These are phyloP conservation scores for Abscondita cerata DNA, from an alignment of 2,888 invertebrate genomes.

Conservation along the genomic window DNA sequence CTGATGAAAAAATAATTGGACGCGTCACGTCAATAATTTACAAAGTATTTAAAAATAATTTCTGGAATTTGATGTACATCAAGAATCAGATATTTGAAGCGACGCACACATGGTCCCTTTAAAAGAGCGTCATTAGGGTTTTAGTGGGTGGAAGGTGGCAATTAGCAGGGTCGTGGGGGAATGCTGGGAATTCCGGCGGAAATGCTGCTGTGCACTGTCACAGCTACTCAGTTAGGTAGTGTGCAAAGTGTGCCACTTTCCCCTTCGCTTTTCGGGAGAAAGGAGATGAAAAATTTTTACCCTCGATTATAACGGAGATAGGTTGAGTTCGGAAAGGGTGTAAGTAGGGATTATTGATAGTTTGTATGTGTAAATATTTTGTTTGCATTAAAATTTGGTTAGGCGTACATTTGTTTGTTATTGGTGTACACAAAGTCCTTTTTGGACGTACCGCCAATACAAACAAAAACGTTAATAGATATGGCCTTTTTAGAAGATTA, in stretches of 20 bases:
- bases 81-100: slow-evolving; percentile 46
- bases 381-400: slow-evolving; percentile 17
- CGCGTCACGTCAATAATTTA: slow-evolving; percentile 42
- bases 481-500: slow-evolving; percentile 7
- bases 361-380: slow-evolving; percentile 36
- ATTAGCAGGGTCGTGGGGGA: slow-evolving; percentile 56
- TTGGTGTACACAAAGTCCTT: not conserved
- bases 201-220: slow-evolving; percentile 55
- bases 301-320: slow-evolving; percentile 15
- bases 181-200: slow-evolving; percentile 57
- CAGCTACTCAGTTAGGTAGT: slow-evolving; percentile 60
- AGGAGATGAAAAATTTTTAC: slow-evolving; percentile 20
- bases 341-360: slow-evolving; percentile 32
- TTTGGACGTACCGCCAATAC: slow-evolving; percentile 1
- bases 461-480: slow-evolving; percentile 6
- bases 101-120: slow-evolving; percentile 39
- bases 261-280: slow-evolving; percentile 59
- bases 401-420: slow-evolving; percentile 24
- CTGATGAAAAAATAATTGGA: slow-evolving; percentile 43
- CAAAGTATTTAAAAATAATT: too few species aligned
- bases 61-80: slow-evolving; percentile 41
- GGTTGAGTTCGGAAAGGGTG: slow-evolving; percentile 12
- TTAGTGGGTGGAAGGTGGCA: slow-evolving; percentile 58
- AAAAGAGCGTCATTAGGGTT: slow-evolving; percentile 41
- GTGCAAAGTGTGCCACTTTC: slow-evolving; percentile 62